Conservation (phyloP, 1,140 invertebrate genomes). For the Hetaerina americana region DNA sequence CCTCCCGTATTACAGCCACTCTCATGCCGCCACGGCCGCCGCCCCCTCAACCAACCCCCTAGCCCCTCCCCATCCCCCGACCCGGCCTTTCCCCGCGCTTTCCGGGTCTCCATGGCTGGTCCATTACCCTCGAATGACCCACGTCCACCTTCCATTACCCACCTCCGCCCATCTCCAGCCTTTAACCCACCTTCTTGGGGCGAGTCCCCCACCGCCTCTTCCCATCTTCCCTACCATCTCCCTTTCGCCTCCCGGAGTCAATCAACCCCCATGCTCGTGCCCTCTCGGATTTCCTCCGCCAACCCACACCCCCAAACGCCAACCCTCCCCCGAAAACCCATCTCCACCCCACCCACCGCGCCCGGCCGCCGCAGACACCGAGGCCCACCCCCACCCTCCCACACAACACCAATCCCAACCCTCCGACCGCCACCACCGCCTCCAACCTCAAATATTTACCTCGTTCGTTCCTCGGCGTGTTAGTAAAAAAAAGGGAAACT, state of each 20-base stretch:
- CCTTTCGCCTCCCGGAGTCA: too few relatives aligned
- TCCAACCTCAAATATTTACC: neutral
- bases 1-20: neutral
- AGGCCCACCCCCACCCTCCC: neutral
- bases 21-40: neutral
- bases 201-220: too few relatives aligned
- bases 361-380: too few relatives aligned
- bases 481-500: neutral
- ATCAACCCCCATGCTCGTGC: too few relatives aligned
- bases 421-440: neutral
- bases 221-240: too few relatives aligned
- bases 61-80: neutral
- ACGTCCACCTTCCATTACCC: neutral
- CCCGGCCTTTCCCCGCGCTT: neutral
- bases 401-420: neutral
- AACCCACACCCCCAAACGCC: too few relatives aligned
- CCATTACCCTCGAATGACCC: neutral
- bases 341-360: neutral
- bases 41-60: neutral
- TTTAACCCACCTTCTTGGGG: too few relatives aligned
- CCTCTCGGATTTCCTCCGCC: too few relatives aligned
- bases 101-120: neutral
- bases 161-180: neutral
- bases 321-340: neutral
- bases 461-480: neutral